A percentile compares a stretch with the other conserved stretches of the same genome.
These are phyloP conservation scores for Rhynchonycteris naso DNA, from an alignment of 2,797 vertebrate genomes.

Conservation along the genomic window DNA sequence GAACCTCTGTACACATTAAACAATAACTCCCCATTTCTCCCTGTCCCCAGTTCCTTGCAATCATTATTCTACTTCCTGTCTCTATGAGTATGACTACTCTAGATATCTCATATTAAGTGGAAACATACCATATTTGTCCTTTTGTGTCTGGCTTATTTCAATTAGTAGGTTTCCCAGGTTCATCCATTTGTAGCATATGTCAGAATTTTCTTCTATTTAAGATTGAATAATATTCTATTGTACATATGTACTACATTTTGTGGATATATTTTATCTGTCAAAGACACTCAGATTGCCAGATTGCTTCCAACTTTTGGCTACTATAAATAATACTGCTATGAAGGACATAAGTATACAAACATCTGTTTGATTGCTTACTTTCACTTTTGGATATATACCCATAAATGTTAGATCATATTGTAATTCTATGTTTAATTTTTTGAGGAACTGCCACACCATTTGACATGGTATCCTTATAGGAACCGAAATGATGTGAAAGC, in stretches of 20 bases:
- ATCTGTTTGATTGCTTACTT: neutral
- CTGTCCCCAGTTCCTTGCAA: neutral
- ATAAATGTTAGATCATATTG: neutral
- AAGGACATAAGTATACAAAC: neutral
- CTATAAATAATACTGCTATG: slow-evolving; percentile 1
- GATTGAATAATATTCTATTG: neutral
- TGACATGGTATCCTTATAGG: neutral
- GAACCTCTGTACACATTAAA: neutral
- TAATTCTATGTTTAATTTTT: slow-evolving; percentile 25
- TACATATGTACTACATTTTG: neutral
- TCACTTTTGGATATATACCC: neutral
- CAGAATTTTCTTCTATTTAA: slow-evolving; percentile 31
- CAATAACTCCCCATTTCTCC: neutral
- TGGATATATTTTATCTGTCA: neutral
- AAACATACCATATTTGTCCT: neutral
- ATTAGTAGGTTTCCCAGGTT: neutral
- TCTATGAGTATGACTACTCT: neutral
- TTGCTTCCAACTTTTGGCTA: neutral
- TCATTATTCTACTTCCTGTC: neutral
- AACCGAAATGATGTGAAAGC: slow-evolving; percentile 45
- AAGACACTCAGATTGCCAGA: neutral
- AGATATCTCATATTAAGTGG: neutral
- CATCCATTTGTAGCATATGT: neutral
- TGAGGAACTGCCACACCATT: neutral
- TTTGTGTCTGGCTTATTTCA: slow-evolving; percentile 26